phyloP scores from a whole-genome alignment of 2,797 vertebrate species.

The Ceryle rudis region DNA sequence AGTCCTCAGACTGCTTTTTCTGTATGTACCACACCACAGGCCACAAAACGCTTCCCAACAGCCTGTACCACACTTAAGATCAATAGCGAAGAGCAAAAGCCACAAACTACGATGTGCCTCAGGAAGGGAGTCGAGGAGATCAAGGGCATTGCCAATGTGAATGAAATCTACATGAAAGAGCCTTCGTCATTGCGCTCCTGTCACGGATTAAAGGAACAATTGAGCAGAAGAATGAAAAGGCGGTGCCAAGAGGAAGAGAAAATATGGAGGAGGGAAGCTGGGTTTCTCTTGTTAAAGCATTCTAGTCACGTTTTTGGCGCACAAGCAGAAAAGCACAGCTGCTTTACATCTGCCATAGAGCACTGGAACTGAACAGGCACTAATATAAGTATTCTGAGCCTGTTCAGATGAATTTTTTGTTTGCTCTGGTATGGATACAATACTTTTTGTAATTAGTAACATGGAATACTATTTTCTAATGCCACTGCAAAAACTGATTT shows the following conservation, averaged over 20 bases:
- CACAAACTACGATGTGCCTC: conserved; percentile 10
- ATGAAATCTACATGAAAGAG: conserved; percentile 52
- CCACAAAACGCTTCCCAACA: conserved; percentile 25
- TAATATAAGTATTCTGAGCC: conserved; percentile 25
- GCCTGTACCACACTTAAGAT: not conserved
- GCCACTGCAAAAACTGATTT: conserved; percentile 19
- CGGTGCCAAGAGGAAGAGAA: conserved; percentile 57
- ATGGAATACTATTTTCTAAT: conserved; percentile 46
- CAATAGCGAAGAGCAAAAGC: conserved; percentile 33
- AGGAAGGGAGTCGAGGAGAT: conserved; percentile 39
- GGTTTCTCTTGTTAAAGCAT: conserved; percentile 32
- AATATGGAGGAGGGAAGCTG: conserved; percentile 40
- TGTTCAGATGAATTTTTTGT: conserved; percentile 44
- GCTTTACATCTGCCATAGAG: conserved; percentile 56
- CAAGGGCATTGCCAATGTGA: conserved; percentile 41
- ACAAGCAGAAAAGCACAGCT: conserved; percentile 49
- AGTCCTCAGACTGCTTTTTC: not conserved
- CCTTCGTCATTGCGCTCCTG: not conserved
- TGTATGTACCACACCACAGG: not conserved
- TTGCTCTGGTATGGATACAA: conserved; percentile 48
- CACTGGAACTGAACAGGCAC: conserved; percentile 32
- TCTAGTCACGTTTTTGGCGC: conserved; percentile 57
- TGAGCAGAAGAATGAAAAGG: conserved; percentile 58
- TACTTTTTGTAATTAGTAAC: conserved; percentile 53
- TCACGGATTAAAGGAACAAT: conserved; percentile 59